Base-by-base conservation (phyloP, 2,888 invertebrate genomes). In the Anoplius nigerrimus region DNA sequence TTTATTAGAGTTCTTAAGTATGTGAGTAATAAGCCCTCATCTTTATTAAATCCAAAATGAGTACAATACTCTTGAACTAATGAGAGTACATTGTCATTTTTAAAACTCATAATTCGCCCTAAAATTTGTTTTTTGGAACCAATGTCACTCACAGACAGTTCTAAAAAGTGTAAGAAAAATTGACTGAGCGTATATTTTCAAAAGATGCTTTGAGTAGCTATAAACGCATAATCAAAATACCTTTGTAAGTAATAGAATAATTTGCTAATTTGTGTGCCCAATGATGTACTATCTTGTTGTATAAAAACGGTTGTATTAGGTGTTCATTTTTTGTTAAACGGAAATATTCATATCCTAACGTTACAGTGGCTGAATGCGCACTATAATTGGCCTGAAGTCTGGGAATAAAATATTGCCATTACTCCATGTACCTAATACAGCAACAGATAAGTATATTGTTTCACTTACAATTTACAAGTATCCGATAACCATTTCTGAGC, bases 41-140 rank as follows among this genome's bases (percentile, higher is more conserved):
- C 85, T 2, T 84, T 63, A 65, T 89, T 81, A 62, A 91, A 84
- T 13, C 85, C 78, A 75, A 90, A 90, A 82, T 89, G 89, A 1
- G 54, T 21, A 72, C 91, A 91, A 72, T 89, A 91, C 48, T 90
- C 87, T 60, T 84, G 75, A 8, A 91, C 79, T n/a, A 86, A 72
- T 8, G 82, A 66, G n/a, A 89, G 66, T 18, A 76, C 67, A 48
- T 83, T 70, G 4, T 83, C 72, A n/a, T 79, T 80, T 11, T 79
- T 74, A 0, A 77, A 82, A 21, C 60, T 74, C 78, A 84, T 82
- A 13, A 87, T 75, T 27, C 81, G 74, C 70, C 85, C 79, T 27
- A 88, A 72, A 65, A 89, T 81, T 62, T 84, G 70, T 22, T 79
- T 76, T 65, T 82, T 85, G 21, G 73, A 71, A 18, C 75, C 78